phyloP scores from a whole-genome alignment of 2,888 invertebrate species.

The Aspidiotus rigidus region DNA sequence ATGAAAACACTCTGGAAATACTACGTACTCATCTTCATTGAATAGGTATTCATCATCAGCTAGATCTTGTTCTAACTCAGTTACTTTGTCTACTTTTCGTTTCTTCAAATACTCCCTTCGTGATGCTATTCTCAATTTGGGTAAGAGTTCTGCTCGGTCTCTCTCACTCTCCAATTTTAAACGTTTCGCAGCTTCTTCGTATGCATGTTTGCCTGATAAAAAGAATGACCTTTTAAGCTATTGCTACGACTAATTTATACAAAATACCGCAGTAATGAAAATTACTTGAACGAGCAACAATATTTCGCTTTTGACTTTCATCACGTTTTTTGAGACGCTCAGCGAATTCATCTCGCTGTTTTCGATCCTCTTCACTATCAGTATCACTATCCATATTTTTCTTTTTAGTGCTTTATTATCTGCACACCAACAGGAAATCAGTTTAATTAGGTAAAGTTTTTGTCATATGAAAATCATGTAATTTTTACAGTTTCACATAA shows the following conservation, averaged over 20 bases:
- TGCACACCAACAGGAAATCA: no score
- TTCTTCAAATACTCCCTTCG: conserved; percentile 90
- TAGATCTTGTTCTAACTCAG: conserved; percentile 89
- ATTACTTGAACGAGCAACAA: conserved; percentile 49
- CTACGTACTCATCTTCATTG: conserved; percentile 65
- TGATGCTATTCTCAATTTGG: conserved; percentile 80
- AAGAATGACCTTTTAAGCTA: background rate
- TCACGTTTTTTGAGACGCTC: conserved; percentile 79
- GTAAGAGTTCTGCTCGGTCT: conserved; percentile 74
- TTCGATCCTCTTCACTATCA: conserved; percentile 67
- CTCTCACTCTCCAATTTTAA: conserved; percentile 72
- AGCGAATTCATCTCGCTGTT: conserved; percentile 90
- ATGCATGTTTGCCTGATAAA: conserved; percentile 58
- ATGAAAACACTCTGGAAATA: no score
- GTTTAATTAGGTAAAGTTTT: no score
- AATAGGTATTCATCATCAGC: conserved; percentile 93
- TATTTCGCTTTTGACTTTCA: conserved; percentile 75
- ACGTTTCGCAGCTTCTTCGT: conserved; percentile 82
- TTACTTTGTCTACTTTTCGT: conserved; percentile 89
- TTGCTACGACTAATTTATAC: background rate
- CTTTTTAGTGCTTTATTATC: no score
- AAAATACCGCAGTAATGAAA: background rate
- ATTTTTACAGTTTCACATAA: no score
- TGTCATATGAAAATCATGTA: no score
- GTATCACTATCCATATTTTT: conserved; percentile 43